These are phyloP conservation scores for Phalloptychus januarius DNA, from an alignment of 2,797 vertebrate species.

Conservation along the genomic window DNA sequence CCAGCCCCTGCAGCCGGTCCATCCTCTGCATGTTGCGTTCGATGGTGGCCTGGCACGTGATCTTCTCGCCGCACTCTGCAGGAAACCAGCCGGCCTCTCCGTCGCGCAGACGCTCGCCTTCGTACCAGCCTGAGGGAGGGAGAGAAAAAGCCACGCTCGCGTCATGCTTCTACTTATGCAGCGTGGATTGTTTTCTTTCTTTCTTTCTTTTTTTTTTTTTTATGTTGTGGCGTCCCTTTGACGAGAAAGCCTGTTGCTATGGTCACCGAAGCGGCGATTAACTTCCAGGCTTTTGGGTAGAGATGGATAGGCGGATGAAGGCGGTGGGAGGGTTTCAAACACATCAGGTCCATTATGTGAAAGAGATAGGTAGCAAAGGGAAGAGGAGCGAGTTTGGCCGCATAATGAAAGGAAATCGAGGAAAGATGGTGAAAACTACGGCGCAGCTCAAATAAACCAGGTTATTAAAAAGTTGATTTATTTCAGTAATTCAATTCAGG, in stretches of 20 bases:
- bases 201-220: too few relatives aligned
- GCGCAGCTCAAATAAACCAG: neutral
- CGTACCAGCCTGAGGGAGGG: slow-evolving; percentile 88
- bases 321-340: slow-evolving; percentile 25
- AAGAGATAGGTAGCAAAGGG: neutral
- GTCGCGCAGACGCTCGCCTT: slow-evolving; percentile 92
- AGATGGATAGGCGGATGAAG: too few relatives aligned
- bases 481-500: neutral
- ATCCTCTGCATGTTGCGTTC: slow-evolving; percentile 96
- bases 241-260: slow-evolving; percentile 48
- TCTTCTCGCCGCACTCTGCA: slow-evolving; percentile 87
- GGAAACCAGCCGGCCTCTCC: slow-evolving; percentile 95
- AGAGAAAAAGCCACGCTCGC: slow-evolving; percentile 6
- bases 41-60: slow-evolving; percentile 91
- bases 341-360: slow-evolving; percentile 14
- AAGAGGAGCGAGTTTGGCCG: neutral
- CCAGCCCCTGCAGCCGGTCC: slow-evolving; percentile 93
- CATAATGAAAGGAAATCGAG: slow-evolving; percentile 20
- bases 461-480: neutral
- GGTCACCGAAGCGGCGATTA: slow-evolving; percentile 30
- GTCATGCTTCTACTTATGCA: neutral
- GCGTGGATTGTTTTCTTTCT: slow-evolving; percentile 32
- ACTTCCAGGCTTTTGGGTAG: slow-evolving; percentile 19
- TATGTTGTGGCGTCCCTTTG: slow-evolving; percentile 48
- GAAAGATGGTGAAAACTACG: neutral